These are phyloP conservation scores for Lethocerus indicus DNA, from an alignment of 1,140 invertebrate genomes.

Conservation along the genomic window DNA sequence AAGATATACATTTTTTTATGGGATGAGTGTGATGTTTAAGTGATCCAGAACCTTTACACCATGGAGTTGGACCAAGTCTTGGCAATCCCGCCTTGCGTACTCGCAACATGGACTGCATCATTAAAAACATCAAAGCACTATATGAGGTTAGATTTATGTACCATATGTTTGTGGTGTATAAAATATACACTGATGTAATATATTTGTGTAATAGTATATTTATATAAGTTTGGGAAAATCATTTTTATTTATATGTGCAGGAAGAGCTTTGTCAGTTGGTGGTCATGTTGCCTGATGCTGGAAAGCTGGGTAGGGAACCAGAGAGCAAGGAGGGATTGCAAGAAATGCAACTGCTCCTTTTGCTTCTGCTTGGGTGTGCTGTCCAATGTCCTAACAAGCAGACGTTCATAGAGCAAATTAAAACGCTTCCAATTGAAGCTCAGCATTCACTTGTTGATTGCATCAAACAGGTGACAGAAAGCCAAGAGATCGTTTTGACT, in stretches of 20 bases:
- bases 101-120: conserved; percentile 38
- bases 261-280: conserved; percentile 75
- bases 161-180: background rate
- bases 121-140: conserved; percentile 42
- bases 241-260: conserved; percentile 23
- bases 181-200: background rate
- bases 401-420: conserved; percentile 77
- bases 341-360: conserved; percentile 67
- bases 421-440: conserved; percentile 60
- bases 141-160: conserved; percentile 29
- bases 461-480: conserved; percentile 86
- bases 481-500: conserved; percentile 68
- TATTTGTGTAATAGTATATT: background rate
- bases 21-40: conserved; percentile 21
- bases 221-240: background rate
- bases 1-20: too few relatives aligned
- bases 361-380: conserved; percentile 84
- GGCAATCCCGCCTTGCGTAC: conserved; percentile 32
- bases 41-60: conserved; percentile 36
- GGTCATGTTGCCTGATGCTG: conserved; percentile 62
- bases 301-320: conserved; percentile 51
- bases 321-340: conserved; percentile 47
- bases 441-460: conserved; percentile 84
- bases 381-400: conserved; percentile 92
- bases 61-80: conserved; percentile 28